Conservation (phyloP, 2,797 vertebrate genomes). For the Hephaestus fuliginosus region DNA sequence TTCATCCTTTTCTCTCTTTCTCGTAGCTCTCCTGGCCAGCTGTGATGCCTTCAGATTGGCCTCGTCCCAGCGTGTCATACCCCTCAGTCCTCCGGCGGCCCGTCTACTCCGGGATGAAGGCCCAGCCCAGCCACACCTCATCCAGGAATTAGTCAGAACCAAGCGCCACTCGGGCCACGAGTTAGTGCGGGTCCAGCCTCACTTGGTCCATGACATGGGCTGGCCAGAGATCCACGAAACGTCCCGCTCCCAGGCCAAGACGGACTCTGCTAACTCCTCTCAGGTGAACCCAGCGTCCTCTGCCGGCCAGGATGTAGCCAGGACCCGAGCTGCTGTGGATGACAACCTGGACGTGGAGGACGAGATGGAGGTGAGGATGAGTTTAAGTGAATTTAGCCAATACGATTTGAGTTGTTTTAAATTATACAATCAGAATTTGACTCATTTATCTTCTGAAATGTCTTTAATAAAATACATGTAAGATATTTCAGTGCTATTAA, state of each 20-base stretch:
- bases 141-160: slow-evolving; percentile 68
- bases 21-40: slow-evolving; percentile 56
- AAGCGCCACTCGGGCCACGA: slow-evolving; percentile 55
- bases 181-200: slow-evolving; percentile 73
- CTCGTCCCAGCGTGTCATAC: slow-evolving; percentile 32
- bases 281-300: background rate
- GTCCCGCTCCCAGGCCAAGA: slow-evolving; percentile 39
- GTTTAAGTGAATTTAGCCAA: no score
- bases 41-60: slow-evolving; percentile 51
- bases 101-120: slow-evolving; percentile 43
- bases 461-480: no score
- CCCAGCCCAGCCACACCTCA: slow-evolving; percentile 9
- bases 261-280: slow-evolving; percentile 52
- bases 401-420: no score
- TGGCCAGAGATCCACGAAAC: slow-evolving; percentile 67
- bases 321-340: slow-evolving; percentile 8
- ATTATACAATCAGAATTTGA: no score
- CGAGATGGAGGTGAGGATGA: slow-evolving; percentile 75
- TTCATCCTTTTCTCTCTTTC: background rate
- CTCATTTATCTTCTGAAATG: no score
- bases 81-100: slow-evolving; percentile 24
- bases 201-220: slow-evolving; percentile 76
- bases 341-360: slow-evolving; percentile 65
- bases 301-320: slow-evolving; percentile 26
- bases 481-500: no score